Evolutionary conservation across 2,888 invertebrate species (phyloP).

Genomic region (Oscheius onirici): DNA sequence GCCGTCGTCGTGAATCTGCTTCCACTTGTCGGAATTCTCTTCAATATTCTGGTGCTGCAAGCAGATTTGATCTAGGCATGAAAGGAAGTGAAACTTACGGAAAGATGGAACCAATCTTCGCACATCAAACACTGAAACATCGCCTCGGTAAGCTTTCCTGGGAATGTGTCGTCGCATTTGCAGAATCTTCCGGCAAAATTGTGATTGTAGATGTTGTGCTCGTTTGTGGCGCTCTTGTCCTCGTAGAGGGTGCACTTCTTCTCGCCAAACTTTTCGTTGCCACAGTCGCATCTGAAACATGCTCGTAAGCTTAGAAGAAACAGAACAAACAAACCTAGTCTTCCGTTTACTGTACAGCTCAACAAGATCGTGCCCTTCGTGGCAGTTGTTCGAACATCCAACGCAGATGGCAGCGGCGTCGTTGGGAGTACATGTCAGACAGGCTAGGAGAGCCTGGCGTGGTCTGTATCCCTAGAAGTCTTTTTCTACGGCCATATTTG

Average conservation of each 20-base stretch:
- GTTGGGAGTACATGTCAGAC: slow-evolving; percentile 82
- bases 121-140: slow-evolving; percentile 96
- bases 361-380: slow-evolving; percentile 91
- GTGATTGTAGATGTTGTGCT: slow-evolving; percentile 77
- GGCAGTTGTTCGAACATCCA: slow-evolving; percentile 92
- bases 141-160: slow-evolving; percentile 81
- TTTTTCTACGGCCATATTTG: not conserved
- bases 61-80: not conserved
- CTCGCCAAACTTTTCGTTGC: slow-evolving; percentile 78
- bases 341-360: slow-evolving; percentile 92
- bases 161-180: slow-evolving; percentile 89
- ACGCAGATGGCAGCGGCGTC: slow-evolving; percentile 79
- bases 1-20: not conserved
- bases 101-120: slow-evolving; percentile 95
- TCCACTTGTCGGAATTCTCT: not conserved
- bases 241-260: slow-evolving; percentile 71
- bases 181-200: slow-evolving; percentile 94
- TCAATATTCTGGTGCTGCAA: slow-evolving; percentile 18
- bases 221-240: slow-evolving; percentile 79
- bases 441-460: slow-evolving; percentile 93
- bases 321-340: slow-evolving; percentile 88
- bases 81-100: slow-evolving; percentile 73
- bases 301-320: not conserved
- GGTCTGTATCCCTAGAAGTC: slow-evolving; percentile 83
- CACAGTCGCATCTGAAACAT: slow-evolving; percentile 61